A percentile compares a stretch with the other conserved stretches of the same genome.
Evolutionary conservation across 2,113 vertebrate species (phyloP).

Genomic region (Entelurus aequoreus): DNA sequence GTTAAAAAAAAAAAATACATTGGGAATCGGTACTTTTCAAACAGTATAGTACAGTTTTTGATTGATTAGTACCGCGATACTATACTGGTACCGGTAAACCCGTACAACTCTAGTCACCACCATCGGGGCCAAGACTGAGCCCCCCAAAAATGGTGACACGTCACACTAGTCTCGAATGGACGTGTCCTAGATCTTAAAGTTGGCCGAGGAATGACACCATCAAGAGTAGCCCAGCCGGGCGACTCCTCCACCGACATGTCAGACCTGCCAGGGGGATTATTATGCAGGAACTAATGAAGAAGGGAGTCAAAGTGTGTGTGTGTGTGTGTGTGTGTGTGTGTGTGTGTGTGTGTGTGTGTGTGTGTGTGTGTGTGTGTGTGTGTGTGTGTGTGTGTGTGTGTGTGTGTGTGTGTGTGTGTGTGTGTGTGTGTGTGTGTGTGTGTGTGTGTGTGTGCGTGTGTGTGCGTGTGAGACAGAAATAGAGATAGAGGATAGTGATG

Average conservation of each 20-base stretch:
- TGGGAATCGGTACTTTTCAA: too few relatives aligned
- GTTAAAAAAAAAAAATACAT: too few relatives aligned
- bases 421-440: conserved; percentile 28
- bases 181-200: background rate
- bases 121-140: background rate
- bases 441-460: too few relatives aligned
- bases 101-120: too few relatives aligned
- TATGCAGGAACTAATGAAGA: conserved; percentile 21
- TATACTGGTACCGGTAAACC: too few relatives aligned
- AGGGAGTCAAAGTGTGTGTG: conserved; percentile 10
- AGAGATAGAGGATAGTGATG: conserved; percentile 48
- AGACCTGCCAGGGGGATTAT: conserved; percentile 20
- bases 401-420: too few relatives aligned
- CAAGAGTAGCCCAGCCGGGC: background rate
- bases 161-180: background rate
- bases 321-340: background rate
- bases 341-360: conserved; percentile 24
- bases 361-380: too few relatives aligned
- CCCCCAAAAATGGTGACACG: background rate
- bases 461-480: conserved; percentile 50
- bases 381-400: conserved; percentile 28
- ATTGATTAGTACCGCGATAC: too few relatives aligned
- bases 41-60: too few relatives aligned
- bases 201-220: background rate
- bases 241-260: conserved; percentile 16